Evolutionary conservation across 2,113 vertebrate genomes (phyloP).

Genomic region (Muntiacus muntjak): DNA sequence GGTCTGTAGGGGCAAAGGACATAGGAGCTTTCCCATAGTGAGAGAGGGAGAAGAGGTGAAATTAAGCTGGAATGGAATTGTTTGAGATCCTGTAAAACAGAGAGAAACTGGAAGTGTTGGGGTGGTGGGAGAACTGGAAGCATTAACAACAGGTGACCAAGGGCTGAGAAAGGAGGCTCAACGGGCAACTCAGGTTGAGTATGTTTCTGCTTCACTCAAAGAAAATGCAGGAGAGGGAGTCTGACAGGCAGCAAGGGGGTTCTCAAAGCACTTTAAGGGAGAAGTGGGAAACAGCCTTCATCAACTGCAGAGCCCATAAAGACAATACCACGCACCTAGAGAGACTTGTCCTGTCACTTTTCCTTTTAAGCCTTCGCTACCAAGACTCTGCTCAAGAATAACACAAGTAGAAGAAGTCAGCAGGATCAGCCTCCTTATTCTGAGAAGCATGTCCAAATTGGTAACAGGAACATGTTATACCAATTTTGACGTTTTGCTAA

Average conservation of each 20-base stretch:
- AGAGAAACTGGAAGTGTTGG: not conserved
- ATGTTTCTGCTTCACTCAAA: not conserved
- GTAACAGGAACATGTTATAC: not conserved
- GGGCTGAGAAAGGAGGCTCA: not conserved
- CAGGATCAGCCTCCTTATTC: not conserved
- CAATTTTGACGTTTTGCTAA: not conserved
- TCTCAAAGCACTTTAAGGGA: not conserved
- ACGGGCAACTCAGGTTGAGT: not conserved
- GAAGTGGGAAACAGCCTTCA: not conserved
- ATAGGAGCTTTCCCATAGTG: not conserved
- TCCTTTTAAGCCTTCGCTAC: not conserved
- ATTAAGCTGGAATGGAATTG: too few relatives aligned
- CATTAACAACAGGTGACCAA: not conserved
- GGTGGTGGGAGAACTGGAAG: fast-evolving
- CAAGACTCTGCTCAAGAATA: not conserved
- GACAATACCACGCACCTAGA: not conserved
- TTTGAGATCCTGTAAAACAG: not conserved
- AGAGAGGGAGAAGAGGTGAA: not conserved
- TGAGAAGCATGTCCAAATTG: not conserved
- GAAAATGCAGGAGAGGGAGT: not conserved
- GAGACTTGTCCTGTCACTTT: not conserved
- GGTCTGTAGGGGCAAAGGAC: not conserved
- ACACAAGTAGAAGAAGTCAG: not conserved
- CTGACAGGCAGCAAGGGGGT: too few relatives aligned
- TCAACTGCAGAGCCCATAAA: not conserved